Conservation (phyloP, 2,113 vertebrate genomes). For the Aspiorhynchus laticeps region DNA sequence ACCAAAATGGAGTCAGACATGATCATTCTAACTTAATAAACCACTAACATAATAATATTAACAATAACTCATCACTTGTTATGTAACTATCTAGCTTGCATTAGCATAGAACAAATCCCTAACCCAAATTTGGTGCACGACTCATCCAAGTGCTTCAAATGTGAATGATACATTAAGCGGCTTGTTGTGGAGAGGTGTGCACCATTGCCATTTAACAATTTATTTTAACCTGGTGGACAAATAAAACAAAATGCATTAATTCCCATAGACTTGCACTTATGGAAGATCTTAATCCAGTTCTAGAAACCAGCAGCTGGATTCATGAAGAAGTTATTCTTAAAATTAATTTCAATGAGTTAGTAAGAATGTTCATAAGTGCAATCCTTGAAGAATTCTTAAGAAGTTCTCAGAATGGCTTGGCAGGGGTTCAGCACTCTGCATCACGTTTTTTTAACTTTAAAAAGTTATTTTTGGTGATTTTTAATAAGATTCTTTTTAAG, state of each 20-base stretch:
- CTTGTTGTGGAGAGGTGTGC: not conserved
- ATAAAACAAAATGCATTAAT: not conserved
- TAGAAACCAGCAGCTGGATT: not conserved
- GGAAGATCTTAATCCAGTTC: not conserved
- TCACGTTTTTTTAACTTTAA: too few species aligned
- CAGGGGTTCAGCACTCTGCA: too few species aligned
- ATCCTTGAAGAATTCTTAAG: too few species aligned
- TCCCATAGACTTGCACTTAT: not conserved
- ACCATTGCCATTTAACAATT: not conserved
- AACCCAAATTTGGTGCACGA: not conserved
- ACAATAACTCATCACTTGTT: not conserved
- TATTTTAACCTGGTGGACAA: not conserved
- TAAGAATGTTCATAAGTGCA: not conserved
- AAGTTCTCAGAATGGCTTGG: too few species aligned
- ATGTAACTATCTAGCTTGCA: not conserved
- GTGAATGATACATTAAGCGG: not conserved
- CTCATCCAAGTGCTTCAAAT: not conserved
- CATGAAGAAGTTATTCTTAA: not conserved
- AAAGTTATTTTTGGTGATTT: too few species aligned
- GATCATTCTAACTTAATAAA: not conserved
- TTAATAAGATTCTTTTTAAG: too few species aligned
- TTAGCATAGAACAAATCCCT: not conserved
- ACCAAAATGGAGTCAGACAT: not conserved
- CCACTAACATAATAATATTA: not conserved
- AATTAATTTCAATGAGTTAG: not conserved